Evolutionary conservation across 2,797 vertebrate species (phyloP), one percentile per base, ranked within the genome.

Genomic region (Argyrosomus regius): DNA sequence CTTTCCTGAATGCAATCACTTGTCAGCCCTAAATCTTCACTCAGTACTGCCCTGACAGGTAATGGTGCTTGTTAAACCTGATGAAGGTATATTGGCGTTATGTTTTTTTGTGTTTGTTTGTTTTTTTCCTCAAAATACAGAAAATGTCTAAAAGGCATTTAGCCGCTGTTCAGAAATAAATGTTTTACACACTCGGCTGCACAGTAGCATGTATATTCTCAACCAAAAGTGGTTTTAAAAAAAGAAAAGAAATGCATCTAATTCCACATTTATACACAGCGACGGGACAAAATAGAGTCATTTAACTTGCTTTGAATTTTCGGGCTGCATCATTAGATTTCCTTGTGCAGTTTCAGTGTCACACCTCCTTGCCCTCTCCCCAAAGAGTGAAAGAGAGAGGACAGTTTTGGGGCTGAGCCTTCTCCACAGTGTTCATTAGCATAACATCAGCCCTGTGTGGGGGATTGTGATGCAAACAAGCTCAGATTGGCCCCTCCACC

Each of bases 391-490:
- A 90, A 89, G 85, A 75, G 86, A 91, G 87, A 89, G 88, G 93
- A 91, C 84, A 83, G 90, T 91, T 92, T 93, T 80, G 65, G 83
- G 87, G 80, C 91, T 83, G 91, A 92, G 87, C 84, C 84, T 88
- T 89, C 90, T 86, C 85, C 80, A 67, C 82, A 24, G 88, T 79
- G 65, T 82, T 94, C 93, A 96, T 96, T 96, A 95, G 92, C 95
- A 96, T 95, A 93, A 95, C 94, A 94, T 93, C 94, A 94, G 89
- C 89, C 86, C 87, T 82, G 88, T 75, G 89, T 90, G 88, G 80
- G 77, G 91, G 90, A 95, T 94, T 96, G 94, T 94, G 93, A 94
- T 93, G 93, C 93, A 95, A 95, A 94, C 91, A 86, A 92, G 90
- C 89, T 80, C 70, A 82, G 85, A 92, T 92, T 88, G 92, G 87